Conservation (phyloP, 2,888 invertebrate species). For the Euphydryas editha region DNA sequence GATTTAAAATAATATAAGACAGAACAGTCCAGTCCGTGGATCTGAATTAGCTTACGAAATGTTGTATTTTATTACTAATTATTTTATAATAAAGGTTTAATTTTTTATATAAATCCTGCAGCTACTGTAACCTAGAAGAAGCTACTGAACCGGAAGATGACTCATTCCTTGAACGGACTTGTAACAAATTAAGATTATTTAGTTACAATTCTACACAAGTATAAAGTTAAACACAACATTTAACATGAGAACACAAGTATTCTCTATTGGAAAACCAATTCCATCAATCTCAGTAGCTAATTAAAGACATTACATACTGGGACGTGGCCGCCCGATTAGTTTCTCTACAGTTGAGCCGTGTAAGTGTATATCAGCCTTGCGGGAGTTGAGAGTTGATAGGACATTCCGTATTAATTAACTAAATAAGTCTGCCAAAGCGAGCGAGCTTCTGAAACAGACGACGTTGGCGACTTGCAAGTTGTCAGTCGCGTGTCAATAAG, state of each 20-base stretch:
- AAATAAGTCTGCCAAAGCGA: constrained; percentile 80
- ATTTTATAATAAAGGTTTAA: background rate
- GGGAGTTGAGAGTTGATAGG: constrained; percentile 78
- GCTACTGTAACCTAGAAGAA: background rate
- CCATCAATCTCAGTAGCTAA: constrained; percentile 61
- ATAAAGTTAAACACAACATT: constrained; percentile 15
- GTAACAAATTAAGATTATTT: background rate
- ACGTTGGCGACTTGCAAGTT: constrained; percentile 76
- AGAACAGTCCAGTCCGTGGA: constrained; percentile 32
- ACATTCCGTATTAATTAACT: constrained; percentile 83
- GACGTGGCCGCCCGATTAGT: constrained; percentile 63
- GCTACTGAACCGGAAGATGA: no score
- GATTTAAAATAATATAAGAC: constrained; percentile 45
- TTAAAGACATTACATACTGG: constrained; percentile 61
- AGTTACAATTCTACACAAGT: background rate
- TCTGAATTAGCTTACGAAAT: constrained; percentile 31
- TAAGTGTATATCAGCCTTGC: constrained; percentile 70
- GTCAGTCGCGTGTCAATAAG: constrained; percentile 83
- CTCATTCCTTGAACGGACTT: no score
- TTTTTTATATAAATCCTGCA: background rate
- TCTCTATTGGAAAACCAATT: constrained; percentile 43
- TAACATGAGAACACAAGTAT: constrained; percentile 28
- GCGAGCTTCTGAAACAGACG: constrained; percentile 68
- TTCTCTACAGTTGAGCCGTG: constrained; percentile 66
- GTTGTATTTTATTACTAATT: background rate